These are phyloP conservation scores for Alouatta palliata DNA, from an alignment of 2,113 vertebrate genomes.

Conservation along the genomic window DNA sequence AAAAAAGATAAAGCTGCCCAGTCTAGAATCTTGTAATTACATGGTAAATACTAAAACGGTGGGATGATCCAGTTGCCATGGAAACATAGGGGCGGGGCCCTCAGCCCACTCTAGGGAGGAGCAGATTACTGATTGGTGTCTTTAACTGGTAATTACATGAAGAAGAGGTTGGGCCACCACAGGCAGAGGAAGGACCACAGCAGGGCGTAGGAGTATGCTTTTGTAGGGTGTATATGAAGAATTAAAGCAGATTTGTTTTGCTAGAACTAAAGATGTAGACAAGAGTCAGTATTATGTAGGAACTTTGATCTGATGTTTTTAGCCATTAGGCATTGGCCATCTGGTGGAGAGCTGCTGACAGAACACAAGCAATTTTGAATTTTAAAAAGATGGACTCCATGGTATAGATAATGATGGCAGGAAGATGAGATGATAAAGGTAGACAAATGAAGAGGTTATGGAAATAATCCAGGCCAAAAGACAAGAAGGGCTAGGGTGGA, in stretches of 20 bases:
- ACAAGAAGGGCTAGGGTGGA: neutral
- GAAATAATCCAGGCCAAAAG: neutral
- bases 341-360: neutral
- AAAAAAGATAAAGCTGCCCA: neutral
- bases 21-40: conserved; percentile 1
- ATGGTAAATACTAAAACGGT: neutral
- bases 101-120: neutral
- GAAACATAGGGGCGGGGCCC: neutral
- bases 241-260: neutral
- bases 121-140: neutral
- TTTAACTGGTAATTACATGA: conserved; percentile 28
- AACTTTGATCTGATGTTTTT: neutral
- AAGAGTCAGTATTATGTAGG: neutral
- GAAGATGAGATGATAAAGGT: neutral
- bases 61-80: neutral
- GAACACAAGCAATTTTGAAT: neutral
- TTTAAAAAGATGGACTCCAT: neutral
- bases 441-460: neutral
- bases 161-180: neutral
- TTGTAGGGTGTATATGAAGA: neutral
- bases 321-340: neutral
- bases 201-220: neutral
- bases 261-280: neutral
- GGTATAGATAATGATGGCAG: neutral
- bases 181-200: neutral